A percentile compares a stretch with the other conserved stretches of the same genome.
phyloP scores from a whole-genome alignment of 2,888 invertebrate genomes.

The Margaritifera margaritifera region DNA sequence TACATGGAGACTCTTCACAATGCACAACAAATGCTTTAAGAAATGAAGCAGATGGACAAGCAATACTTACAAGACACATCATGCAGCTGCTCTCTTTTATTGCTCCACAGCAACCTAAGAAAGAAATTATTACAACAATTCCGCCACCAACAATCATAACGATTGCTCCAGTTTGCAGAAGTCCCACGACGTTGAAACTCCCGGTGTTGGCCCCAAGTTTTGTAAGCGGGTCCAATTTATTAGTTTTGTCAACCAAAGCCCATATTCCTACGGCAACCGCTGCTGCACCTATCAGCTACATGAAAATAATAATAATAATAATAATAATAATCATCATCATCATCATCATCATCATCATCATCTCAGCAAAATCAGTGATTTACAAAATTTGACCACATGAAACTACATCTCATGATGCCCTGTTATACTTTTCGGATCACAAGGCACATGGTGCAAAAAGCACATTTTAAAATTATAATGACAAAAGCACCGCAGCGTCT shows the following conservation, averaged over 20 bases:
- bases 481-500: too few relatives aligned
- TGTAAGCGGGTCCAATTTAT: slow-evolving; percentile 34
- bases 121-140: slow-evolving; percentile 32
- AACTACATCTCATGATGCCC: too few relatives aligned
- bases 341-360: too few relatives aligned
- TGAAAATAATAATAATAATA: too few relatives aligned
- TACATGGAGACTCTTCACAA: too few relatives aligned
- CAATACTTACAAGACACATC: slow-evolving; percentile 32
- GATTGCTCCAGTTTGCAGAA: slow-evolving; percentile 36
- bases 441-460: too few relatives aligned
- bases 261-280: slow-evolving; percentile 40
- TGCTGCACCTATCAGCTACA: slow-evolving; percentile 31
- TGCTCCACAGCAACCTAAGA: slow-evolving; percentile 42
- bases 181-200: slow-evolving; percentile 27
- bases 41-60: not conserved
- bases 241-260: slow-evolving; percentile 33
- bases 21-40: too few relatives aligned
- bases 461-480: too few relatives aligned
- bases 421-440: too few relatives aligned
- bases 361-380: too few relatives aligned
- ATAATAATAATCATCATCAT: too few relatives aligned
- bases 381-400: too few relatives aligned
- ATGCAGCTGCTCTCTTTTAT: slow-evolving; percentile 32
- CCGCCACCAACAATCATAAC: slow-evolving; percentile 35
- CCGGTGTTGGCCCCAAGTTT: slow-evolving; percentile 31